phyloP scores from a whole-genome alignment of 2,888 invertebrate species.

The Allolobophora icterica region DNA sequence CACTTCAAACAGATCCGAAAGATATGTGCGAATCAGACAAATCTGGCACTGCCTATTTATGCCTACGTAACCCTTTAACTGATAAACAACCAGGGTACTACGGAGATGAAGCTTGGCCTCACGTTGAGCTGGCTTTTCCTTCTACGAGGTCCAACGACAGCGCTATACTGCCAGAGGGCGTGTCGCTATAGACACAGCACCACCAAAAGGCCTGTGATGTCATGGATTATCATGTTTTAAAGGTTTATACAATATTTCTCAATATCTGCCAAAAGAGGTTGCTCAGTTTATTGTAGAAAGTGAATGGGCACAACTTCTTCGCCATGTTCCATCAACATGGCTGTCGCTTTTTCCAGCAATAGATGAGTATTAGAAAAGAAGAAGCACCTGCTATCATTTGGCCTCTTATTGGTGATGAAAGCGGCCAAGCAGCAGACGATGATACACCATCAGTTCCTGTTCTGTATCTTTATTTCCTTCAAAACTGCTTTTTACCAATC shows the following conservation, averaged over 20 bases:
- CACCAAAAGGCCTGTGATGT: neutral
- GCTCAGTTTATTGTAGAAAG: neutral
- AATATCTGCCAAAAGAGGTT: conserved; percentile 12
- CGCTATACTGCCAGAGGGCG: too few species aligned
- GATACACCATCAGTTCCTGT: neutral
- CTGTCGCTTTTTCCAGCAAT: conserved; percentile 14
- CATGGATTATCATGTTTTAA: neutral
- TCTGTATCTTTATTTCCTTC: neutral
- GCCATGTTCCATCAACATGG: neutral
- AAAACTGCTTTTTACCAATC: neutral
- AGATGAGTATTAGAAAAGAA: conserved; percentile 2
- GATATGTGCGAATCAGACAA: too few species aligned
- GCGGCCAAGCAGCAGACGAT: neutral
- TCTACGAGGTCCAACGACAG: too few species aligned
- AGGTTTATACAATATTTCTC: neutral
- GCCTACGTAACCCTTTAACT: too few species aligned
- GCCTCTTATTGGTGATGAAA: neutral
- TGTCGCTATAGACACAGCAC: too few species aligned
- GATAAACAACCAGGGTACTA: too few species aligned
- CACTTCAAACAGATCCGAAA: too few species aligned
- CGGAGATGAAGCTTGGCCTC: too few species aligned
- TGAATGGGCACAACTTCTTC: conserved; percentile 20
- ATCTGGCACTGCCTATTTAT: too few species aligned
- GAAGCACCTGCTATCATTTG: neutral
- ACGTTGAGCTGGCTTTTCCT: too few species aligned